Conservation (phyloP, 2,888 invertebrate genomes). For the Sclerodermus sp. region DNA sequence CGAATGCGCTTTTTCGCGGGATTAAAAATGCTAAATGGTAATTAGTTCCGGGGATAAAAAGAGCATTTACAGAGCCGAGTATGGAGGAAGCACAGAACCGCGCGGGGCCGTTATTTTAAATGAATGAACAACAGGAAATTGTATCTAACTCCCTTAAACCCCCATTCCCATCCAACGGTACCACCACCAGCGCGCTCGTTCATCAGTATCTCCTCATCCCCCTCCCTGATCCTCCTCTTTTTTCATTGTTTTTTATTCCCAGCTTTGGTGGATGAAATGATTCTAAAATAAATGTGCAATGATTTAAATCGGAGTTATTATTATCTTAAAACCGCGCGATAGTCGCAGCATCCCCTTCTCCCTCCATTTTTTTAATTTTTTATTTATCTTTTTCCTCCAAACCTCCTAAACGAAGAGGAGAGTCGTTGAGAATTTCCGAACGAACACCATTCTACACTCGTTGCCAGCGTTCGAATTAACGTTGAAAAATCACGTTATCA, state of each 20-base stretch:
- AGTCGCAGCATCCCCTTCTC: no score
- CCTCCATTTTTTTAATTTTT: no score
- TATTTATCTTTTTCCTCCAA: no score
- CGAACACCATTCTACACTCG: no score
- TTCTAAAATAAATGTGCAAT: no score
- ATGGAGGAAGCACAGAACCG: slow-evolving; percentile 31
- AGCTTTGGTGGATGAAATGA: no score
- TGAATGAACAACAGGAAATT: slow-evolving; percentile 52
- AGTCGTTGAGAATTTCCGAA: no score
- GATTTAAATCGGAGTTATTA: no score
- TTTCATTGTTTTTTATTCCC: background rate
- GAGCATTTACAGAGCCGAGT: slow-evolving; percentile 41
- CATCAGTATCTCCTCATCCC: slow-evolving; percentile 13
- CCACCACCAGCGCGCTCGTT: slow-evolving; percentile 20
- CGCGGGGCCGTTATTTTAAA: slow-evolving; percentile 46
- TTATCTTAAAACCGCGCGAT: no score
- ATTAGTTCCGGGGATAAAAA: slow-evolving; percentile 50
- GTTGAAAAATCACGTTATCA: no score
- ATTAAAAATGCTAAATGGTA: slow-evolving; percentile 56
- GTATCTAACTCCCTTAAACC: slow-evolving; percentile 43
- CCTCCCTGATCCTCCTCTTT: background rate
- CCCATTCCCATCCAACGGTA: slow-evolving; percentile 21
- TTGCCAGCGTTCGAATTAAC: no score
- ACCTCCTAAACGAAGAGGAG: no score
- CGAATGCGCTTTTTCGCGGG: slow-evolving; percentile 40